A percentile compares a stretch with the other conserved stretches of the same genome.
phyloP scores from a whole-genome alignment of 2,797 vertebrate genomes.

The Hydrolagus colliei region DNA sequence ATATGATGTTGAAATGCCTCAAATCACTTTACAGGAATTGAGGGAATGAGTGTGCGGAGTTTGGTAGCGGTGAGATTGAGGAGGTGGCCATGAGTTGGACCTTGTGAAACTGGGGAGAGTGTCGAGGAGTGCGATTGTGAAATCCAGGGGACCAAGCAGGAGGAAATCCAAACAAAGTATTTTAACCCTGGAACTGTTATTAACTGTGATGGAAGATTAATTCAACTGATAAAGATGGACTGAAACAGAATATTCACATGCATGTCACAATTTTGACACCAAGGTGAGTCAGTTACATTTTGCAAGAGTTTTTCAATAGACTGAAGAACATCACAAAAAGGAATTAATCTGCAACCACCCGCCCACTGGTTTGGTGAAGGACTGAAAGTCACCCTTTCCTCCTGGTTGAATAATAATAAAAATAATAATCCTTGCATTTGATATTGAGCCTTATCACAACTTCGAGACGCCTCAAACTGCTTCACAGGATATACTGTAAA shows the following conservation, averaged over 20 bases:
- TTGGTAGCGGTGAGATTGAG: too few relatives aligned
- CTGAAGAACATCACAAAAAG: slow-evolving; percentile 13
- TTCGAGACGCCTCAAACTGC: too few relatives aligned
- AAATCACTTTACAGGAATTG: too few relatives aligned
- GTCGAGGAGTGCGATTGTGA: too few relatives aligned
- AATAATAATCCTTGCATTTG: neutral
- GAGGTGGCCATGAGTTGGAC: too few relatives aligned
- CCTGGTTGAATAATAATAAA: slow-evolving; percentile 18
- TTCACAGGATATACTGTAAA: too few relatives aligned
- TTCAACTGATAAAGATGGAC: slow-evolving; percentile 42
- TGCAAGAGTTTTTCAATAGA: slow-evolving; percentile 25
- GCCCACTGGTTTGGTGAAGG: neutral
- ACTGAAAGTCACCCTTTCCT: neutral
- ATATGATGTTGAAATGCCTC: too few relatives aligned
- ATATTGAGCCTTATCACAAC: too few relatives aligned
- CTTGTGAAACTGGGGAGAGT: too few relatives aligned
- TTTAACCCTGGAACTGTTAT: slow-evolving; percentile 51
- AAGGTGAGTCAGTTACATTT: slow-evolving; percentile 36
- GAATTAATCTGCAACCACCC: slow-evolving; percentile 34
- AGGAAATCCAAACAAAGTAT: neutral
- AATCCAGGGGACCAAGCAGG: too few relatives aligned
- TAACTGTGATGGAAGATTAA: slow-evolving; percentile 43
- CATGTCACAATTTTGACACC: slow-evolving; percentile 46
- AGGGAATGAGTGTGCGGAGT: too few relatives aligned
- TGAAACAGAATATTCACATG: slow-evolving; percentile 45